Evolutionary conservation across 2,113 vertebrate species (phyloP).

Genomic region (Hippocampus zosterae): DNA sequence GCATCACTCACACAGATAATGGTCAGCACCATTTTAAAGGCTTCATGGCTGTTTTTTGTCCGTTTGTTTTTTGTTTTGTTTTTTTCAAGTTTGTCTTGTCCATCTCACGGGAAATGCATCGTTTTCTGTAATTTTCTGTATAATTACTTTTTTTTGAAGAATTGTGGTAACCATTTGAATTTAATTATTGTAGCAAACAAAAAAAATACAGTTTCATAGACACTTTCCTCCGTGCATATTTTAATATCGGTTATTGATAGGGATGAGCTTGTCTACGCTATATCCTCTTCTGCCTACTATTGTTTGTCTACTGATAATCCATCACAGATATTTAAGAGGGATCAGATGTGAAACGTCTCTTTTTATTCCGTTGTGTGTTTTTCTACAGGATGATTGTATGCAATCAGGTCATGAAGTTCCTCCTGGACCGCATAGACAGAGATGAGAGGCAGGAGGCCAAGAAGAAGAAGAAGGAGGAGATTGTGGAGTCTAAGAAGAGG

Average conservation of each 20-base stretch:
- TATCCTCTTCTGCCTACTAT: background rate
- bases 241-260: background rate
- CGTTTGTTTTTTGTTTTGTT: too few species aligned
- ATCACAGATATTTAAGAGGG: background rate
- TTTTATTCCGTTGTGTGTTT: background rate
- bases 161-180: background rate
- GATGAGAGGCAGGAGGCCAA: constrained; percentile 95
- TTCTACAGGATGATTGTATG: constrained; percentile 92
- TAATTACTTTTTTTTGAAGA: background rate
- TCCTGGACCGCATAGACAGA: constrained; percentile 98
- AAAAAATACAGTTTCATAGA: background rate
- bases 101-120: background rate
- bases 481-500: constrained; percentile 90
- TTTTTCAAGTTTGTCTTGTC: background rate
- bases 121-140: background rate
- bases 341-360: background rate
- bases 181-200: background rate
- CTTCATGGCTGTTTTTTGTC: background rate
- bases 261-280: background rate
- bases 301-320: background rate
- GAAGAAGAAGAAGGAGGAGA: constrained; percentile 91
- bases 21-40: background rate
- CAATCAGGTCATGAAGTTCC: constrained; percentile 99
- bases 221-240: background rate
- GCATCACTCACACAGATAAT: background rate